Conservation (phyloP, 2,797 vertebrate genomes). For the Epinephelus coioides region DNA sequence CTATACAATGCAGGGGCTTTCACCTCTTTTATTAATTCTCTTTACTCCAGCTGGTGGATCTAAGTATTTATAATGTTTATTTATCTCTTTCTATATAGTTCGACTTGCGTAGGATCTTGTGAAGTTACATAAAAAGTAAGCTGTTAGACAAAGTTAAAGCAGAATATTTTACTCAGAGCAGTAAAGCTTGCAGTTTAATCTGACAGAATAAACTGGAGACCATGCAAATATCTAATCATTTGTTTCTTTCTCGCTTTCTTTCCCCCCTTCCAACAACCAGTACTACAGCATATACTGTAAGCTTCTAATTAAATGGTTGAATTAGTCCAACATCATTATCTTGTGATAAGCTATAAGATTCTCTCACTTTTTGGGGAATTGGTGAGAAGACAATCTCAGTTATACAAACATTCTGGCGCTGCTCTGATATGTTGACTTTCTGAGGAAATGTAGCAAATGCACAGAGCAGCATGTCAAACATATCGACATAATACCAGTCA, state of each 20-base stretch:
- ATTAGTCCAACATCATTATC: slow-evolving; percentile 66
- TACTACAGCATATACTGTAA: slow-evolving; percentile 37
- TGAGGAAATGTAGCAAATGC: slow-evolving; percentile 7
- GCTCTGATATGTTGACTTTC: slow-evolving; percentile 14
- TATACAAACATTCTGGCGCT: slow-evolving; percentile 12
- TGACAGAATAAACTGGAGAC: slow-evolving; percentile 31
- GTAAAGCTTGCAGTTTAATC: slow-evolving; percentile 33
- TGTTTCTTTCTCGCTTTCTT: slow-evolving; percentile 27
- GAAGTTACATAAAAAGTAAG: slow-evolving; percentile 8
- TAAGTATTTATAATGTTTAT: slow-evolving; percentile 17
- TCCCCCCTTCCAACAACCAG: not conserved
- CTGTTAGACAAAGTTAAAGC: not conserved
- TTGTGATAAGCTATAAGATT: slow-evolving; percentile 57
- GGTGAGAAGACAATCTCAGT: slow-evolving; percentile 27
- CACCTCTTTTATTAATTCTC: not conserved
- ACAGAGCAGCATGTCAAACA: slow-evolving; percentile 22
- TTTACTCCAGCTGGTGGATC: slow-evolving; percentile 19
- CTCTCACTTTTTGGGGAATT: slow-evolving; percentile 53
- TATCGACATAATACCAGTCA: slow-evolving; percentile 8
- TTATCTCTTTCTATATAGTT: slow-evolving; percentile 8
- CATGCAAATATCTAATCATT: slow-evolving; percentile 35
- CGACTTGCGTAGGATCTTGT: not conserved
- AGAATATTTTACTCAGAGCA: slow-evolving; percentile 2
- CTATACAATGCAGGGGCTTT: not conserved
- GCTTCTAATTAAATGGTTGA: slow-evolving; percentile 74